phyloP scores from a whole-genome alignment of 92 coral and sea anemone genomes.

The Phenganax stokvisi region DNA sequence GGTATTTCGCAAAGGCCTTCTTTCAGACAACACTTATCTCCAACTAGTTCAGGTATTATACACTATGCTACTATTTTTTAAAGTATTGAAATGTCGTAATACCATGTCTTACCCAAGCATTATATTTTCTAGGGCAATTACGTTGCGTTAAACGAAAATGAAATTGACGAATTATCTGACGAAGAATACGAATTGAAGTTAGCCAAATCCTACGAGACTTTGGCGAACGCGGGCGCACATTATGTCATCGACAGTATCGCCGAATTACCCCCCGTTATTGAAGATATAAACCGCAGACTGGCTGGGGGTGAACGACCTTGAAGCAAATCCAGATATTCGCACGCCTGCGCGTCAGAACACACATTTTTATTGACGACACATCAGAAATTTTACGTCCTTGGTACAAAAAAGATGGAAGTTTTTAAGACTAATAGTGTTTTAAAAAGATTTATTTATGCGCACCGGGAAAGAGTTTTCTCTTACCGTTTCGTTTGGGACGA shows the following conservation, averaged over 20 bases:
- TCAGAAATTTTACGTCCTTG: not conserved
- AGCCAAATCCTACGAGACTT: constrained; percentile 70
- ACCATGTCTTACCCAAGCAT: constrained; percentile 43
- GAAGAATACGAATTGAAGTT: constrained; percentile 86
- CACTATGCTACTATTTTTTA: no score
- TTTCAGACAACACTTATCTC: not conserved
- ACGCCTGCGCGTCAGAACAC: not conserved
- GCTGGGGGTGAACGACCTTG: constrained; percentile 91
- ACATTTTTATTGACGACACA: not conserved
- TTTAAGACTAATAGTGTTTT: no score
- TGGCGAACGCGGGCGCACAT: constrained; percentile 97
- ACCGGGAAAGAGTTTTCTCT: no score
- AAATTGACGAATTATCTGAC: constrained; percentile 65
- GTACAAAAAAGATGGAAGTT: no score
- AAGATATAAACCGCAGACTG: constrained; percentile 89
- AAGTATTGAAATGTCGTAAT: no score
- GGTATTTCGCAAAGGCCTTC: not conserved
- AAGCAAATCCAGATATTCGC: not conserved
- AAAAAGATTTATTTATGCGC: no score
- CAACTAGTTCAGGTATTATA: no score
- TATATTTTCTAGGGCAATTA: constrained; percentile 75
- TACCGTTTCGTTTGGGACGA: no score
- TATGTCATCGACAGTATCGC: constrained; percentile 84
- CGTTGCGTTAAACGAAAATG: constrained; percentile 85
- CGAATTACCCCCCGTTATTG: constrained; percentile 89